Evolutionary conservation across 2,888 invertebrate genomes (phyloP), one percentile per base, ranked within the genome.

Genomic region (Cephus pygmeus): DNA sequence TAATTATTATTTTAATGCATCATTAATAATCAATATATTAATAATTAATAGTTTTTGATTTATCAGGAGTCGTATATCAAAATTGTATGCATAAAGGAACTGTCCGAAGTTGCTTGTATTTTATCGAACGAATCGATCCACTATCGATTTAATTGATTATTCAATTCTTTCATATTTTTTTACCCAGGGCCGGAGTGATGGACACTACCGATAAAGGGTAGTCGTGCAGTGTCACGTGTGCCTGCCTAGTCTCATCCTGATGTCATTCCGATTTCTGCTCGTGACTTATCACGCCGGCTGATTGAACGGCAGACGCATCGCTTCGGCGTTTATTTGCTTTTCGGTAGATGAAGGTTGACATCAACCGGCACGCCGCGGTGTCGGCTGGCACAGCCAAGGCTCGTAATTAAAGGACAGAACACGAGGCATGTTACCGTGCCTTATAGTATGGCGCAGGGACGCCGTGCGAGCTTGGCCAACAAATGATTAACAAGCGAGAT

Each of bases 401-500:
- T 75, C 75, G 80, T 81, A 81, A 81, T 81, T 81, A 81, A 80
- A 80, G 80, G 77, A 80, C 73, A 76, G 79, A 76, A 75, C 77
- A 75, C 77, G 76, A 77, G 68, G 76, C 76, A 36, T 76, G 76
- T 69, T 56, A 6, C 56, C 23, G 56, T 56, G 56, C 56, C 56
- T 15, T 56, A 56, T 23, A 56, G 56, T 56, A 56, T 23, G 56
- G 56, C 9, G 9, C 9, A 71, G 69, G 33, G 75, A 78, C 73
- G 78, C 75, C 77, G 69, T 34, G 76, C 74, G 77, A 80, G 77
- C 84, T 80, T 79, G 80, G 76, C 79, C 80, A 82, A 84, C 85
- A 83, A 85, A 86, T 84, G 86, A 86, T 86, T 85, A 86, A 86
- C 85, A 86, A 86, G 85, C 79, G 79, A 84, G 86, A 86, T 86